Conservation (phyloP, 2,888 invertebrate species). For the Acanthococcus lagerstroemiae region DNA sequence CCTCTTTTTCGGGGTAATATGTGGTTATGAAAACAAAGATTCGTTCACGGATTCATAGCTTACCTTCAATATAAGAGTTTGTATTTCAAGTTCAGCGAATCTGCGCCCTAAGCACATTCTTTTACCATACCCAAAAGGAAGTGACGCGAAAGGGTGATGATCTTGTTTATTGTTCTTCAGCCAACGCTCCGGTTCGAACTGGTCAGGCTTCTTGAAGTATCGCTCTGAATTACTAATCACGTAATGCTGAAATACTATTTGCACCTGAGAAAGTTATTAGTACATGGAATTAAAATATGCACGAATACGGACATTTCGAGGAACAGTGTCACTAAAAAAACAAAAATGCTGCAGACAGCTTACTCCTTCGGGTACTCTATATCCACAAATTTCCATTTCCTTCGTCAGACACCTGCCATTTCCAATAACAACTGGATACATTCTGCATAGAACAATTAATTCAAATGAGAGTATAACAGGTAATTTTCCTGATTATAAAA, state of each 20-base stretch:
- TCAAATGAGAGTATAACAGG: constrained; percentile 5
- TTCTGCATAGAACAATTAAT: constrained; percentile 43
- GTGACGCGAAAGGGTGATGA: constrained; percentile 60
- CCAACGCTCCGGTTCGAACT: constrained; percentile 41
- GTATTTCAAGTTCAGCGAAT: constrained; percentile 84
- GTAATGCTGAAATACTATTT: constrained; percentile 64
- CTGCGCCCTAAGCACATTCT: constrained; percentile 75
- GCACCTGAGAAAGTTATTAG: constrained; percentile 50
- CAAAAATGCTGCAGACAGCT: too few species aligned
- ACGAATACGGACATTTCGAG: too few species aligned
- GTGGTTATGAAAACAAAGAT: too few species aligned
- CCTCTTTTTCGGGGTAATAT: too few species aligned
- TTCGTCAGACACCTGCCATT: constrained; percentile 72
- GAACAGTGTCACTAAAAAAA: too few species aligned
- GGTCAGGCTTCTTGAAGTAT: constrained; percentile 38
- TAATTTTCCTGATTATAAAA: too few species aligned
- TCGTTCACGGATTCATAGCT: too few species aligned
- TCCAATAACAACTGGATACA: constrained; percentile 78
- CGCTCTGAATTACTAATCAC: constrained; percentile 39
- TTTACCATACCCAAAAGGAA: constrained; percentile 71
- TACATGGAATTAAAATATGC: neutral
- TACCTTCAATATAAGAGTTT: constrained; percentile 69
- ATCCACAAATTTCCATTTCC: constrained; percentile 70
- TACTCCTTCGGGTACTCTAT: constrained; percentile 73
- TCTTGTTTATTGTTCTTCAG: constrained; percentile 36